These are phyloP conservation scores for Bubo blakistoni DNA, from an alignment of 2,113 vertebrate species.

Conservation along the genomic window DNA sequence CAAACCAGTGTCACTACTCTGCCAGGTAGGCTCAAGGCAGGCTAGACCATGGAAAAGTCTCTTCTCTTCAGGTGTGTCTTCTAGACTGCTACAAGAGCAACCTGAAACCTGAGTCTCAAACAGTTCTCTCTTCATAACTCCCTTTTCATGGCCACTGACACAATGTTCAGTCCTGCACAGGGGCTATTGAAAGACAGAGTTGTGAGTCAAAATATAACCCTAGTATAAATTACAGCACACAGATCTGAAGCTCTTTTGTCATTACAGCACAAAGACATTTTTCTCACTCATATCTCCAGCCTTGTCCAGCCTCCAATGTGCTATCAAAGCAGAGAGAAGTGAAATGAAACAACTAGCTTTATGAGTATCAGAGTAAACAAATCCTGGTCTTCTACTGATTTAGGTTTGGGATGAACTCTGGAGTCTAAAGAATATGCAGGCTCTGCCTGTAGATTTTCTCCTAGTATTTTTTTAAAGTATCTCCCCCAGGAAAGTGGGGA, in stretches of 20 bases:
- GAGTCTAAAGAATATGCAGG: not conserved
- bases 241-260: not conserved
- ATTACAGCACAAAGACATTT: not conserved
- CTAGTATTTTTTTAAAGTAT: not conserved
- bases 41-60: not conserved
- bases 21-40: not conserved
- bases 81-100: not conserved
- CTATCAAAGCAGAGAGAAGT: not conserved
- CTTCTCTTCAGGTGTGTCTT: not conserved
- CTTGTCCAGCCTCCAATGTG: not conserved
- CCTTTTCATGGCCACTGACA: not conserved
- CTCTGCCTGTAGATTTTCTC: not conserved
- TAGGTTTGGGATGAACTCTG: not conserved
- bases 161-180: not conserved
- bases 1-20: not conserved
- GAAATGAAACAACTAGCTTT: not conserved
- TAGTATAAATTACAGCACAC: not conserved
- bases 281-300: not conserved
- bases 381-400: not conserved
- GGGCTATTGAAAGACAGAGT: not conserved
- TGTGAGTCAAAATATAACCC: not conserved
- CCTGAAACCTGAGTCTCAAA: not conserved
- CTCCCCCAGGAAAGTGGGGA: not conserved
- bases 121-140: not conserved
- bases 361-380: not conserved